Base-by-base conservation (phyloP, 2,888 invertebrate species). In the Limulus polyphemus region DNA sequence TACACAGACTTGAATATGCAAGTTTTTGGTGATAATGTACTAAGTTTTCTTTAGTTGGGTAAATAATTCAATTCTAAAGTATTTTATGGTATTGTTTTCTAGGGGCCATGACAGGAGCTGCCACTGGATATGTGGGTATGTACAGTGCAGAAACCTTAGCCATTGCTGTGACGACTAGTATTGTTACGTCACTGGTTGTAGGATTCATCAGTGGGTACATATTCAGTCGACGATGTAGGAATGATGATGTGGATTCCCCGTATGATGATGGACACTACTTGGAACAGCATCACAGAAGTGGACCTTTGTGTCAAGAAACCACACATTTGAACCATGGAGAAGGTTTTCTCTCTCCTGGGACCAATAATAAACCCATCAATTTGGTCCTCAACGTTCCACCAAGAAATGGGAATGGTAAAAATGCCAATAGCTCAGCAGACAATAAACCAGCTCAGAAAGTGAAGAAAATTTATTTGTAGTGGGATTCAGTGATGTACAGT, bases 191-290 rank as follows among this genome's bases (percentile, higher is more conserved):
- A 13, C 80, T 90, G 66, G 83, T 89, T 75, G 82, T 89, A 65
- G 90, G 90, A 62, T 90, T 91, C 76, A 83, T 88, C 68, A 85
- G 86, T 67, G 90, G 90, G 52, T 91, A 91, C 77, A 83, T 87
- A 72, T 88, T 90, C 76, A 88, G 88, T 57, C 80, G 90, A 74
- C 81, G 86, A 78, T 84, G 87, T 77, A 88, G 88, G 76, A 92
- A 91, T 78, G 91, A 91, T 73, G 91, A 91, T 17, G 69, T 70
- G 32, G 71, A 70, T 55, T 69, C 70, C 10, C 70, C 69, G 10
- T 71, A 71, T 60, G 92, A 91, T 61, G 92, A 92, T 75, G 92
- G 92, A 75, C 91, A 91, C 76, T 93, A 92, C 77, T 90, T 92
- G 76, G 92, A 92, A 75, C 92, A 92, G 77, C 82, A 91, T 68